phyloP scores from a whole-genome alignment of 2,797 vertebrate species.

The Gephyroberyx darwinii region DNA sequence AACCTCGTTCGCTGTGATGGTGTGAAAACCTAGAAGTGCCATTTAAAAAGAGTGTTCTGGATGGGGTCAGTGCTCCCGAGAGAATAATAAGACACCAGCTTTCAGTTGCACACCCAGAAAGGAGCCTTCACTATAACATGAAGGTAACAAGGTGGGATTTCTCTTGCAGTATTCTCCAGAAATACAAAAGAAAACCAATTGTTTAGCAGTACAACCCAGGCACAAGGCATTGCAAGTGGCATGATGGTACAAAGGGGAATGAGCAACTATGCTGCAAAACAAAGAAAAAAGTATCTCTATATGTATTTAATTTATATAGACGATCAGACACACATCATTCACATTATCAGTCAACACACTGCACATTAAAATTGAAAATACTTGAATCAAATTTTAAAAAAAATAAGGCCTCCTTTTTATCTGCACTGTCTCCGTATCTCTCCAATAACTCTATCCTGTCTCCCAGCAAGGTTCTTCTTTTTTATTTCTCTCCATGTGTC shows the following conservation, averaged over 20 bases:
- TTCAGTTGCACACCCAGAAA: not conserved
- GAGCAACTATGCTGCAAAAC: not conserved
- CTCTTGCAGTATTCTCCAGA: not conserved
- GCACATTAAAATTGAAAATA: too few relatives aligned
- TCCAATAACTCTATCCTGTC: conserved; percentile 46
- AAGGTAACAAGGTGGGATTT: conserved; percentile 29
- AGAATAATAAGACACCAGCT: conserved; percentile 34
- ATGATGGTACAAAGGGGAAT: not conserved
- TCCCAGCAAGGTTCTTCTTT: conserved; percentile 8
- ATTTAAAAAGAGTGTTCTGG: conserved; percentile 37
- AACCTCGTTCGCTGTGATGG: conserved; percentile 35
- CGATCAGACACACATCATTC: too few relatives aligned
- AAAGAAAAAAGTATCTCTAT: too few relatives aligned
- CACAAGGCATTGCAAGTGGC: not conserved
- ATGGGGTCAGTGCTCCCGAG: conserved; percentile 24
- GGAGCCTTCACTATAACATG: conserved; percentile 4
- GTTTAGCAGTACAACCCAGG: conserved; percentile 3
- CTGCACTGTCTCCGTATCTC: conserved; percentile 4
- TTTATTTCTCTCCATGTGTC: conserved; percentile 34
- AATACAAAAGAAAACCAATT: conserved; percentile 2
- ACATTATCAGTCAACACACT: too few relatives aligned
- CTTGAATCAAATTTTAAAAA: too few relatives aligned
- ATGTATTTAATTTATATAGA: too few relatives aligned
- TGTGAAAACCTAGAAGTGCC: conserved; percentile 42
- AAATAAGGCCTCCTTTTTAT: too few relatives aligned